Percentiles rank a stretch among this genome's conserved stretches.
These are phyloP conservation scores for Aporrectodea caliginosa DNA, from an alignment of 1,140 invertebrate genomes.

Conservation along the genomic window DNA sequence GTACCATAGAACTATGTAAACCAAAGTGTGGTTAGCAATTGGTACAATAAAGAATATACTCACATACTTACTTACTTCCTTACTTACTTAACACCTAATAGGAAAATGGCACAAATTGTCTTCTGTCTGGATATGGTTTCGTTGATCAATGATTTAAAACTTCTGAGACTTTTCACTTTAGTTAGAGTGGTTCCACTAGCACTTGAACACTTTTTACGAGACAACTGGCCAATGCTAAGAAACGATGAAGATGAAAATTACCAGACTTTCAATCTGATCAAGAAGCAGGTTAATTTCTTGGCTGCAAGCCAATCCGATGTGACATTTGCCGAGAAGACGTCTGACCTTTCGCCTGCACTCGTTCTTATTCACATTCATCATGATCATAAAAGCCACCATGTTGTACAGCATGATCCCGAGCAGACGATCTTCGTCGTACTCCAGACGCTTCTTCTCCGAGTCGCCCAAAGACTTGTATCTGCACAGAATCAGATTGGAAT, in stretches of 20 bases:
- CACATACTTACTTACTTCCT: too few relatives aligned
- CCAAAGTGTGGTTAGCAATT: too few relatives aligned
- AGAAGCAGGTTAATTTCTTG: conserved; percentile 95
- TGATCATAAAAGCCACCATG: conserved; percentile 90
- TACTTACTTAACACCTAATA: too few relatives aligned
- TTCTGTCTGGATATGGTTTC: too few relatives aligned
- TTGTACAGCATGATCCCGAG: conserved; percentile 95
- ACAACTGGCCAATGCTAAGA: too few relatives aligned
- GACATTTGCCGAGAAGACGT: conserved; percentile 90
- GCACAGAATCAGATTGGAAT: conserved; percentile 28
- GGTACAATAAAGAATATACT: too few relatives aligned
- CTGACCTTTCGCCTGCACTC: conserved; percentile 89
- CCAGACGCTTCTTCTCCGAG: conserved; percentile 87
- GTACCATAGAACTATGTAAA: too few relatives aligned
- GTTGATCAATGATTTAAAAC: too few relatives aligned
- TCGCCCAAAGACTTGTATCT: conserved; percentile 89
- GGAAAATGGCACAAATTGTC: too few relatives aligned
- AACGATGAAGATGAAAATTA: conserved; percentile 59
- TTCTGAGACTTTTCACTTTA: too few relatives aligned
- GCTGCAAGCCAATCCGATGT: conserved; percentile 94
- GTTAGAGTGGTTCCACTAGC: too few relatives aligned
- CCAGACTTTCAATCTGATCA: conserved; percentile 90
- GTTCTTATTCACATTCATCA: conserved; percentile 81
- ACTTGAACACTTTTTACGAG: too few relatives aligned
- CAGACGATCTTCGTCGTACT: conserved; percentile 95